Percentiles rank a stretch among this genome's conserved stretches.
Conservation (phyloP, 2,113 vertebrate species). For the Leiothrix lutea region DNA sequence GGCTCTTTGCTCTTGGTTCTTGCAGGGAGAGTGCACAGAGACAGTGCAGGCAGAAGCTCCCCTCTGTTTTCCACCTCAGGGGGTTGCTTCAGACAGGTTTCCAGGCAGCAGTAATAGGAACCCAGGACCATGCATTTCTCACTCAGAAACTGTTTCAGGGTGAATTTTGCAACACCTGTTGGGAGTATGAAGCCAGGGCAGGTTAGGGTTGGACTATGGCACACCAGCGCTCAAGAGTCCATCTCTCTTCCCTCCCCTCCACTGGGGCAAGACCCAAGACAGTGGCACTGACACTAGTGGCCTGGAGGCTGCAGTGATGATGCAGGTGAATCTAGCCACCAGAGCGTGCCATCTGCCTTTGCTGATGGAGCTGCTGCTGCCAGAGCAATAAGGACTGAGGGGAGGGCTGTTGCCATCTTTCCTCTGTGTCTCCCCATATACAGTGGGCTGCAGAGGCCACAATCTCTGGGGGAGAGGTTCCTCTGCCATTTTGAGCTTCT, state of each 20-base stretch:
- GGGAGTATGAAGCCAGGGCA: accelerated
- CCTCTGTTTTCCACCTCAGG: not conserved
- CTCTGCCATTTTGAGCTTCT: not conserved
- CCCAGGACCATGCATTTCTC: not conserved
- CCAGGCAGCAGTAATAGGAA: not conserved
- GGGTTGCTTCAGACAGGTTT: not conserved
- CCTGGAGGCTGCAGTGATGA: not conserved
- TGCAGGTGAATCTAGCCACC: not conserved
- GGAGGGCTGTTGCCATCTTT: not conserved
- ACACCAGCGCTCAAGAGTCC: accelerated
- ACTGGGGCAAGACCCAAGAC: not conserved
- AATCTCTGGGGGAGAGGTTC: not conserved
- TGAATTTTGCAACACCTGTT: not conserved
- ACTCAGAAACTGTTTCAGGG: not conserved
- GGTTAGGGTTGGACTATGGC: accelerated
- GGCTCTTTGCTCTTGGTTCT: not conserved
- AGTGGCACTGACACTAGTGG: not conserved
- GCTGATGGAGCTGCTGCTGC: not conserved
- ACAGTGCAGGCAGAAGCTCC: accelerated
- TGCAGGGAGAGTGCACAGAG: not conserved
- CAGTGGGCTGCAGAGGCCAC: accelerated
- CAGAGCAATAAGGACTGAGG: accelerated
- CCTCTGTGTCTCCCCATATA: too few species aligned
- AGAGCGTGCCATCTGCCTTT: not conserved
- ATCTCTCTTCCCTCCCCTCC: not conserved